Evolutionary conservation across 2,888 invertebrate genomes (phyloP).

Genomic region (Malthinus flaveolus): DNA sequence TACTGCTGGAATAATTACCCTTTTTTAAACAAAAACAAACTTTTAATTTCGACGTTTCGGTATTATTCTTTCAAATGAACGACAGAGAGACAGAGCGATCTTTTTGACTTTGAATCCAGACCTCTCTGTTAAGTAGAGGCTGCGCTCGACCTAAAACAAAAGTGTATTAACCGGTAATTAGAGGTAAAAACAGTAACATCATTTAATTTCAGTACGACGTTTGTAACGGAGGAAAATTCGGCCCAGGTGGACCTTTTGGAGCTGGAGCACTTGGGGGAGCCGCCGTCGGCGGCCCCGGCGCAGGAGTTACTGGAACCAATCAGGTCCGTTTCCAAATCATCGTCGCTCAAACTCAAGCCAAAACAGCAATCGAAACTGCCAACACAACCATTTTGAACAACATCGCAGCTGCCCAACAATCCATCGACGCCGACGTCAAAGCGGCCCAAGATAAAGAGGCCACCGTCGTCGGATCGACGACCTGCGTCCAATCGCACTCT

Average conservation of each 20-base stretch:
- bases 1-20: too few species aligned
- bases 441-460: not conserved
- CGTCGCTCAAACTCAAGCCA: not conserved
- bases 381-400: slow-evolving; percentile 11
- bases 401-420: slow-evolving; percentile 1
- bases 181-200: not conserved
- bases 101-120: too few species aligned
- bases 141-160: too few species aligned
- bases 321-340: not conserved
- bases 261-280: not conserved
- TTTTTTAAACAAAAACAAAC: too few species aligned
- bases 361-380: not conserved
- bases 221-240: not conserved
- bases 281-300: not conserved
- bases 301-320: not conserved
- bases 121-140: too few species aligned
- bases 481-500: not conserved
- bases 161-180: too few species aligned
- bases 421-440: not conserved
- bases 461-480: not conserved
- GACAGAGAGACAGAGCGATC: too few species aligned
- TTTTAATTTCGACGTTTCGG: too few species aligned
- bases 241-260: not conserved
- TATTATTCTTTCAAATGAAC: too few species aligned
- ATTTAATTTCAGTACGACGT: not conserved